Evolutionary conservation across 2,113 vertebrate genomes (phyloP), one percentile per base, ranked within the genome.

Genomic region (Epinephelus cyanopodus): DNA sequence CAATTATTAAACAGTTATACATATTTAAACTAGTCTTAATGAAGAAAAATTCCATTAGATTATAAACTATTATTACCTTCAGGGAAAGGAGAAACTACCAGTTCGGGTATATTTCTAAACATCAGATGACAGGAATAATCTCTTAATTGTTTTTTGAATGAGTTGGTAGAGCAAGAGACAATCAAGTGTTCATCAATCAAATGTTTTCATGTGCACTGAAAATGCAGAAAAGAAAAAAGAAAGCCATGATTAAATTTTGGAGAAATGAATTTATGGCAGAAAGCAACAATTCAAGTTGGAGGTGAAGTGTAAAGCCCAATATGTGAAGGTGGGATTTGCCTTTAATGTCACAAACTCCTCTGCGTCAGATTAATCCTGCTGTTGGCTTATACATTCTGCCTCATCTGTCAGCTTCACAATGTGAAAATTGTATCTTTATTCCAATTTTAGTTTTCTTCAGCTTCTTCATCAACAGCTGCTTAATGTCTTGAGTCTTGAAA

Each of bases 401-500:
- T 56, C 60, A 39, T 18, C 12, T 29, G 12, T 6, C 23, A 57
- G 13, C 13, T 77, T 58, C 3, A 69, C 11, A 19, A 45, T 21
- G 45, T 12, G 14, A 74, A 12, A 82, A 23, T 15, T 85, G 77
- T 18, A 83, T 29, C 23, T 81, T 17, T 48, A 83, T 52, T 60
- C 47, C 77, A 18, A 93, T 67, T 45, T 66, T 85, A 29, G 17
- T 64, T 73, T 10, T 81, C 1, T 77, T 91, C 5, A 91, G 27
- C 52, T 18, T 94, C 52, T 74, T 94, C 0, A 90, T 76, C 39
- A 95, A 71, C 0, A 7, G 77, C 4, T 92, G 73, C 73, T 94
- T 95, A 0, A 95, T 93, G 1, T 94, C 92, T 1, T 88, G 85
- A 25, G 94, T 95, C 86, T 91, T 94, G 4, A 95, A 92, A 84